Evolutionary conservation across 2,797 vertebrate genomes (phyloP).

Genomic region (Todus mexicanus): DNA sequence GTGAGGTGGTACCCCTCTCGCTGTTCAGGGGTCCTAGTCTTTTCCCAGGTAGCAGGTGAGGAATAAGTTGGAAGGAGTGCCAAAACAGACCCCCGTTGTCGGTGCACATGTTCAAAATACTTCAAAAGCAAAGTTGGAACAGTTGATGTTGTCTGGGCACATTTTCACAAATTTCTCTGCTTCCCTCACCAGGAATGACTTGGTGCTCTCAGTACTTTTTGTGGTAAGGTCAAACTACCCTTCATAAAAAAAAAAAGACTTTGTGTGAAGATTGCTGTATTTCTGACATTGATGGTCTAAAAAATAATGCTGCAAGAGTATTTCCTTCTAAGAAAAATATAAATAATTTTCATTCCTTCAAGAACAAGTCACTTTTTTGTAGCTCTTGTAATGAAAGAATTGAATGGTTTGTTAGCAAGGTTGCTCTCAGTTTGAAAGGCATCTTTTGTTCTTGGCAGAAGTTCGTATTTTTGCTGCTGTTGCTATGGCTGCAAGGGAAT

Average conservation of each 20-base stretch:
- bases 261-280: not conserved
- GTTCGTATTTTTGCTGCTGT: not conserved
- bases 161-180: not conserved
- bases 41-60: not conserved
- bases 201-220: not conserved
- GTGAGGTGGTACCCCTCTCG: not conserved
- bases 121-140: not conserved
- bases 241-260: not conserved
- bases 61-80: not conserved
- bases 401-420: not conserved
- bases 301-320: not conserved
- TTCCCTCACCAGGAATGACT: not conserved
- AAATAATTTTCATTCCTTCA: not conserved
- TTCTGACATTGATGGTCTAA: not conserved
- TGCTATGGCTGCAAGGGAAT: not conserved
- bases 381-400: not conserved
- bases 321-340: not conserved
- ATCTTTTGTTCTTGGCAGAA: not conserved
- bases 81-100: not conserved
- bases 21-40: not conserved
- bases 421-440: not conserved
- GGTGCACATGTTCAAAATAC: rapidly evolving
- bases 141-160: not conserved
- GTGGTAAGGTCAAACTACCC: not conserved
- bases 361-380: not conserved